A percentile compares a stretch with the other conserved stretches of the same genome.
Conservation (phyloP, 2,888 invertebrate genomes). For the Fragum sueziense region DNA sequence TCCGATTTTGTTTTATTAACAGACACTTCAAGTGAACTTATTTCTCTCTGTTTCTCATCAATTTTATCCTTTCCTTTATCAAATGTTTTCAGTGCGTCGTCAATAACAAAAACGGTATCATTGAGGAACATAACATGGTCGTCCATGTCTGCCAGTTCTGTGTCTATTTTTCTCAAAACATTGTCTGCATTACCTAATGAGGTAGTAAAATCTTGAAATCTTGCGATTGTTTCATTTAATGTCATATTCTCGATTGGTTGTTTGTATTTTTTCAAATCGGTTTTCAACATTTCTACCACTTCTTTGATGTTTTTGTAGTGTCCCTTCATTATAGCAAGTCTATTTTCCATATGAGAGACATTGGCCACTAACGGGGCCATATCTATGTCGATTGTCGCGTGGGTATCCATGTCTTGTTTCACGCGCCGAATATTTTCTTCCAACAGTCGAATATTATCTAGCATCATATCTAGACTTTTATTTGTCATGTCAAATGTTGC, state of each 20-base stretch:
- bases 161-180: conserved; percentile 47
- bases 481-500: conserved; percentile 47
- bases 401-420: conserved; percentile 37
- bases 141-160: conserved; percentile 42
- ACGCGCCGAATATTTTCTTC: conserved; percentile 34
- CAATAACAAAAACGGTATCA: conserved; percentile 34
- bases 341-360: conserved; percentile 47
- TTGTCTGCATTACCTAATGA: conserved; percentile 41
- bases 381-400: conserved; percentile 47
- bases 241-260: conserved; percentile 41
- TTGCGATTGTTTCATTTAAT: conserved; percentile 28
- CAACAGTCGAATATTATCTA: conserved; percentile 31
- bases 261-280: conserved; percentile 23
- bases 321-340: conserved; percentile 48
- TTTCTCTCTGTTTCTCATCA: conserved; percentile 29
- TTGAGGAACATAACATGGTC: conserved; percentile 49
- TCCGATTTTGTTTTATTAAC: conserved; percentile 21
- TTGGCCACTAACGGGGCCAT: conserved; percentile 38
- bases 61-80: conserved; percentile 29
- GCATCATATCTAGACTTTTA: conserved; percentile 41
- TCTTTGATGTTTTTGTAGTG: conserved; percentile 54
- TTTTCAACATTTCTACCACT: conserved; percentile 34
- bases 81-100: conserved; percentile 39
- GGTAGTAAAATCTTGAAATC: conserved; percentile 39
- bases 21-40: conserved; percentile 19